Percentiles rank a stretch among this genome's conserved stretches.
Evolutionary conservation across 2,888 invertebrate species (phyloP).

Genomic region (Seira ritae): DNA sequence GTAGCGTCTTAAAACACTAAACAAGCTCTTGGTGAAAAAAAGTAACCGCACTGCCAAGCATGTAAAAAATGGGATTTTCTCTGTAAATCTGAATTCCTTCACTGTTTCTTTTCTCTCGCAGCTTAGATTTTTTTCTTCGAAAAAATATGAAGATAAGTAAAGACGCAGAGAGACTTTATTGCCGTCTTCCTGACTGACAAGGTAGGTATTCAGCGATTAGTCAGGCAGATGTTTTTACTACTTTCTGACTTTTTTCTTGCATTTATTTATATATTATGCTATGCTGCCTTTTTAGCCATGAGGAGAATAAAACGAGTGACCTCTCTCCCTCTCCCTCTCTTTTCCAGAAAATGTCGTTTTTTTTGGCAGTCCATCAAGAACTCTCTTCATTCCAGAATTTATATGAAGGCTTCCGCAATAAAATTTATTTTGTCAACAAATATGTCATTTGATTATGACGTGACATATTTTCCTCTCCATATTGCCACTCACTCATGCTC

Average conservation of each 20-base stretch:
- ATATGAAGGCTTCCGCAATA: background rate
- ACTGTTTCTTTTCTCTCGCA: background rate
- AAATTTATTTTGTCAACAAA: conserved; percentile 23
- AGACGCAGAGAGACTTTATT: background rate
- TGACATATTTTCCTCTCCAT: conserved; percentile 14
- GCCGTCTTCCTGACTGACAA: conserved; percentile 4
- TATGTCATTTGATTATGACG: conserved; percentile 11
- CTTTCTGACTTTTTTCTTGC: background rate
- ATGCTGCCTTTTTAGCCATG: background rate
- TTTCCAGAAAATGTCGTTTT: background rate
- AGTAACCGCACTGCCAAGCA: background rate
- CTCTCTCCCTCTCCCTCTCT: background rate
- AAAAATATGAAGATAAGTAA: background rate
- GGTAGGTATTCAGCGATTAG: conserved; percentile 4
- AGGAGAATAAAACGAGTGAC: background rate
- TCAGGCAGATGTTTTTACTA: background rate
- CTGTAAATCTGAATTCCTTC: background rate
- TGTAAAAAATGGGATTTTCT: background rate
- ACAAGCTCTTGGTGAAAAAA: background rate
- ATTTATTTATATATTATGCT: background rate
- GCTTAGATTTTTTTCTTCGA: no score
- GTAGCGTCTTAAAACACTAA: no score
- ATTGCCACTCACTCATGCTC: background rate
- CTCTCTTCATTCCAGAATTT: background rate
- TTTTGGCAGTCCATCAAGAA: conserved; percentile 11